Evolutionary conservation across 2,113 vertebrate genomes (phyloP), one percentile per base, ranked within the genome.

Genomic region (Lophochroa leadbeateri): DNA sequence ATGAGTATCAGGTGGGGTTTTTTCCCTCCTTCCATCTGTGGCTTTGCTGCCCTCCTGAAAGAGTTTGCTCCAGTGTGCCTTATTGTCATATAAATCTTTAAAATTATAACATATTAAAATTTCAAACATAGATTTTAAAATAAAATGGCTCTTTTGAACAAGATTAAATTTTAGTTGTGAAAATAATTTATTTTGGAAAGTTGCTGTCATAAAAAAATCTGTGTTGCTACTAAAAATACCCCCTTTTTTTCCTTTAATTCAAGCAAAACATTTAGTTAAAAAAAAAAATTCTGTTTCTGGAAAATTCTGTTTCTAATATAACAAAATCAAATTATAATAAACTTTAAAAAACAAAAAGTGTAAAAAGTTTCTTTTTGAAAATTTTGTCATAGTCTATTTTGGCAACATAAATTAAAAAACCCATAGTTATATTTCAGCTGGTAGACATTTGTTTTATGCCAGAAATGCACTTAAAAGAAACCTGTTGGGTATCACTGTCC

Each of bases 1-100:
- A 37, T 20, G 3, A 39, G 5, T 6, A 23, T 37, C 13, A 65
- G 6, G 2, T 27, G 27, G 2, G 1, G 0, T 1, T 43, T 4
- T 64, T 39, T 7, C 12, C 6, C 2, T 86, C 24, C 11, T 77
- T 81, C 28, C 7, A 44, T 43, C 11, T 53, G 2, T 10, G 16
- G 7, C 31, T 87, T 91, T 94, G 3, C 29, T 81, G 23, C 43
- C 6, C 14, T 58, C 33, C 24, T 82, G 17, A 77, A 93, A 52
- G 7, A 68, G 13, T 67, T 60, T 70, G 1, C 15, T 83, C 11
- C 13, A 21, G 9, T 49, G 18, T 74, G 18, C 2, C 9, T 11
- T 46, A 9, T 8, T 74, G 31, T 29, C 16, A 61, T 24, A 47
- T 17, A 78, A 57, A 41, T 31, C 5, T 83, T 88, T 55, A 14